Evolutionary conservation across 2,797 vertebrate species (phyloP).

Genomic region (Takifugu rubripes): DNA sequence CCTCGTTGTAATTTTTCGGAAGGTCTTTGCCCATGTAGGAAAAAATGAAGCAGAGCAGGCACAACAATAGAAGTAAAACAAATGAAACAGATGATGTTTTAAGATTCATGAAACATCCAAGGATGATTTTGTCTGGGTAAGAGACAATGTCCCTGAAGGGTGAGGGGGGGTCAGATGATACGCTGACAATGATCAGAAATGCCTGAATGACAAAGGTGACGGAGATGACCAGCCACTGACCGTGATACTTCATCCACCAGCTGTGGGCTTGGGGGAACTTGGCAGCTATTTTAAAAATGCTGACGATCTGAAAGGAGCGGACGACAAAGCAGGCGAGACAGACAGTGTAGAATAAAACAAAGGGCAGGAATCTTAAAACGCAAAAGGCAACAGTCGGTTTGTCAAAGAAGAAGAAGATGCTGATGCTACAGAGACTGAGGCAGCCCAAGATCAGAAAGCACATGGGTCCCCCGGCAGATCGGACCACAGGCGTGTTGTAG

Average conservation of each 20-base stretch:
- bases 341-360: conserved; percentile 67
- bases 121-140: conserved; percentile 63
- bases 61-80: not conserved
- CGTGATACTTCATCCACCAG: conserved; percentile 75
- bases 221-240: conserved; percentile 71
- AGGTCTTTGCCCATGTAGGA: conserved; percentile 85
- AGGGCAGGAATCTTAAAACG: conserved; percentile 65
- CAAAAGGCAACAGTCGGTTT: conserved; percentile 64
- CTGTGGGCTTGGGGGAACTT: conserved; percentile 67
- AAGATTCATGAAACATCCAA: conserved; percentile 61
- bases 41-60: conserved; percentile 44
- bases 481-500: conserved; percentile 79
- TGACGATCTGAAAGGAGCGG: conserved; percentile 83
- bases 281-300: conserved; percentile 82
- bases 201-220: conserved; percentile 57
- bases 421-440: conserved; percentile 61
- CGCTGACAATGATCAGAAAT: conserved; percentile 45
- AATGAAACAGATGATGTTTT: conserved; percentile 16
- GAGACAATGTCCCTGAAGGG: conserved; percentile 55
- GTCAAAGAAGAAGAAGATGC: conserved; percentile 78
- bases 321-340: conserved; percentile 81
- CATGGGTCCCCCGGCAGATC: conserved; percentile 79
- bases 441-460: conserved; percentile 83
- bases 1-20: conserved; percentile 86
- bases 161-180: conserved; percentile 36